These are phyloP conservation scores for Meiosimyza decipiens DNA, from an alignment of 2,888 invertebrate genomes.

Conservation along the genomic window DNA sequence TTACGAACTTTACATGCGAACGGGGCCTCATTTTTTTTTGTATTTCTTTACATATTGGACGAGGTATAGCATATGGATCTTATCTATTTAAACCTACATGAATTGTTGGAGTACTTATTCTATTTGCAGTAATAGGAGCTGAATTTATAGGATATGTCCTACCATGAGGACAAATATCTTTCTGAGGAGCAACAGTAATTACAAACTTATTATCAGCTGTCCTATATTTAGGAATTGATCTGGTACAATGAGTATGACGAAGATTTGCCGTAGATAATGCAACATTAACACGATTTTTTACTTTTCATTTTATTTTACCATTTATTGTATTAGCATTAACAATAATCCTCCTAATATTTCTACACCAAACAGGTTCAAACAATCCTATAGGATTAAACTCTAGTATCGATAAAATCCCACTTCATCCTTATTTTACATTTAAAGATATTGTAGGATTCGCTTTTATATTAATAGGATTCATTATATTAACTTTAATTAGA, in stretches of 20 bases:
- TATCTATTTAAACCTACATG: constrained; percentile 72
- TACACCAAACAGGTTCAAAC: constrained; percentile 77
- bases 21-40: constrained; percentile 79
- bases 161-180: constrained; percentile 85
- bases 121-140: constrained; percentile 77
- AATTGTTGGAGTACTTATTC: constrained; percentile 74
- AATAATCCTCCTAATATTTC: constrained; percentile 74
- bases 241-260: constrained; percentile 81
- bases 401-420: constrained; percentile 76
- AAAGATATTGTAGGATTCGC: constrained; percentile 75
- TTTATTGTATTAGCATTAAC: constrained; percentile 74
- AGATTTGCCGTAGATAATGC: constrained; percentile 80
- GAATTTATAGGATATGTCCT: constrained; percentile 83
- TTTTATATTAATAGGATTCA: constrained; percentile 70
- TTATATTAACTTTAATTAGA: constrained; percentile 68
- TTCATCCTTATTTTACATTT: constrained; percentile 74
- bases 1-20: constrained; percentile 71
- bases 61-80: constrained; percentile 72
- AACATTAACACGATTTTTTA: constrained; percentile 79
- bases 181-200: constrained; percentile 85
- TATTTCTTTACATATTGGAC: constrained; percentile 76
- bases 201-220: constrained; percentile 79
- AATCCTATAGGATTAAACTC: constrained; percentile 76
- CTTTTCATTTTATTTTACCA: constrained; percentile 79
- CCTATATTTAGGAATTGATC: constrained; percentile 73